Percentiles rank a stretch among this genome's conserved stretches.
These are phyloP conservation scores for Pteronura brasiliensis DNA, from an alignment of 2,113 vertebrate species.

Conservation along the genomic window DNA sequence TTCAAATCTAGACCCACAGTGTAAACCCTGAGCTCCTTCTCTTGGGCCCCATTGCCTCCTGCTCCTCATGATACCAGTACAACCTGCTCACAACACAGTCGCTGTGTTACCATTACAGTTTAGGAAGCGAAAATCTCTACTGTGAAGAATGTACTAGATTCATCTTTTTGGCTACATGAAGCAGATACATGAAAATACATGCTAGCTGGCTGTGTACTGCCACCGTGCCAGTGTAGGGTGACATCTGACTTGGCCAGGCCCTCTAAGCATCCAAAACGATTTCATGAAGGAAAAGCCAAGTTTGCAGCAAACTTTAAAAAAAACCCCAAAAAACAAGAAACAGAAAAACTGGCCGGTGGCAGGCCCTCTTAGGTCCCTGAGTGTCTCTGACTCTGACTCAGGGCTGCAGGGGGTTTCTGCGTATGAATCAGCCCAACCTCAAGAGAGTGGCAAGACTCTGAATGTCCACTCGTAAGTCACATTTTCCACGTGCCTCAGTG, in stretches of 20 bases:
- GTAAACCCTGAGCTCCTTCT: neutral
- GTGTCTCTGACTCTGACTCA: slow-evolving; percentile 50
- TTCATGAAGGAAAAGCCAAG: slow-evolving; percentile 31
- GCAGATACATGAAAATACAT: neutral
- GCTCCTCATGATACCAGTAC: neutral
- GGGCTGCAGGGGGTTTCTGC: slow-evolving; percentile 58
- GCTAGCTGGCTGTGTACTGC: neutral
- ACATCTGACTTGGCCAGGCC: neutral
- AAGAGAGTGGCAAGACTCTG: neutral
- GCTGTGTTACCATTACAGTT: neutral
- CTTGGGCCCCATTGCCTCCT: neutral
- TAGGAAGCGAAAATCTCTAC: neutral
- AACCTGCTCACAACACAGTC: neutral
- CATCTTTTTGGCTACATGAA: neutral
- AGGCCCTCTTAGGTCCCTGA: neutral
- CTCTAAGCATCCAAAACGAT: neutral
- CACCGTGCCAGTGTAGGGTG: neutral
- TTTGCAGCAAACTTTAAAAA: neutral
- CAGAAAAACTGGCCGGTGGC: neutral
- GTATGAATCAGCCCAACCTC: slow-evolving; percentile 55
- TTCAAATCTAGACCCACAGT: neutral
- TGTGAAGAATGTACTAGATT: neutral
- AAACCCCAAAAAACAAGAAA: neutral
- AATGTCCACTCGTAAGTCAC: slow-evolving; percentile 54
- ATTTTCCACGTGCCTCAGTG: slow-evolving; percentile 11